Conservation (phyloP, 1,140 invertebrate species). For the Diorhabda sublineata region DNA sequence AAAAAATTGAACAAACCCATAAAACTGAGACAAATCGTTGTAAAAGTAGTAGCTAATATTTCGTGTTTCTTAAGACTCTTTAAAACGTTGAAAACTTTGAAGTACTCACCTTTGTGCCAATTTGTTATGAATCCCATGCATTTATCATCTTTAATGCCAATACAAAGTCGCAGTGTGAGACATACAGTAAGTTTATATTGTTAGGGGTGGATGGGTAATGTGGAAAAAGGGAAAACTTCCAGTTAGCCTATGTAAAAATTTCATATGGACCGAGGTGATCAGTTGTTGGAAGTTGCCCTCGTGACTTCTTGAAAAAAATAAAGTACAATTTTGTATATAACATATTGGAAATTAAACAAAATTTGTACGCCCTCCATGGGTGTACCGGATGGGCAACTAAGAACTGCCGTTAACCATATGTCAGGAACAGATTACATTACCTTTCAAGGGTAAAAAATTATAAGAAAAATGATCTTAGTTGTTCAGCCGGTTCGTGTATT, state of each 20-base stretch:
- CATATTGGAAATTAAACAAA: no score
- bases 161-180: slow-evolving; percentile 5
- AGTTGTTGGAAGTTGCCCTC: not conserved
- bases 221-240: not conserved
- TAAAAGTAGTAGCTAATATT: slow-evolving; percentile 21
- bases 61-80: slow-evolving; percentile 42
- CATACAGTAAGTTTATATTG: slow-evolving; percentile 11
- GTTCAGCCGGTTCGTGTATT: no score
- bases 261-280: not conserved
- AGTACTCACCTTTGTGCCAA: slow-evolving; percentile 44
- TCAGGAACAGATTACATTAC: no score
- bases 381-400: no score
- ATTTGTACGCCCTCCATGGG: no score
- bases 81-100: slow-evolving; percentile 49
- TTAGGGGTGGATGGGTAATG: not conserved
- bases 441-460: no score
- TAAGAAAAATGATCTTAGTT: no score
- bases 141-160: slow-evolving; percentile 37
- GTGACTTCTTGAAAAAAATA: not conserved
- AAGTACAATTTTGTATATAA: no score
- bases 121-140: slow-evolving; percentile 43
- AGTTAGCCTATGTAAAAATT: not conserved
- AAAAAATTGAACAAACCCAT: slow-evolving; percentile 1
- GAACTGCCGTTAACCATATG: no score
- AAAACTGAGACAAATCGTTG: slow-evolving; percentile 9